Percentiles rank a stretch among this genome's conserved stretches.
Evolutionary conservation across 2,888 invertebrate genomes (phyloP).

Genomic region (Cordylochernes scorpioides): DNA sequence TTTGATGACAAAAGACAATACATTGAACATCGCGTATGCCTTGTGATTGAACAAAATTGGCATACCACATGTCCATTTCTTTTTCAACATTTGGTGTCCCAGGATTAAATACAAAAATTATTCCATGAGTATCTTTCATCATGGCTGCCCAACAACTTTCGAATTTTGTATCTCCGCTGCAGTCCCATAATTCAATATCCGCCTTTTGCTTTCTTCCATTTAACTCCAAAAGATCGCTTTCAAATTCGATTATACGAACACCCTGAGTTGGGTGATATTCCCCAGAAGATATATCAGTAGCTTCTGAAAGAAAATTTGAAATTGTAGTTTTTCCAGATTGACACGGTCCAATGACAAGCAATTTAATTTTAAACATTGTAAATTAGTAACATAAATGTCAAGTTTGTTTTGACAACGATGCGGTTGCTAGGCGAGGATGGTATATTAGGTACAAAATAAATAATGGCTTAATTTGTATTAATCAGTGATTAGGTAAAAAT

Average conservation of each 20-base stretch:
- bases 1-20: constrained; percentile 30
- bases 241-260: constrained; percentile 47
- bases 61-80: constrained; percentile 16
- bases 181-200: constrained; percentile 53
- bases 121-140: constrained; percentile 36
- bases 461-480: too few relatives aligned
- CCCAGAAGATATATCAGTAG: constrained; percentile 31
- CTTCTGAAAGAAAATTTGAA: constrained; percentile 42
- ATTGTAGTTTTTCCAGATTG: constrained; percentile 43
- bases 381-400: too few relatives aligned
- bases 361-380: too few relatives aligned
- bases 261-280: constrained; percentile 41
- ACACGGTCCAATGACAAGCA: too few relatives aligned
- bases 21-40: constrained; percentile 37
- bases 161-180: constrained; percentile 47
- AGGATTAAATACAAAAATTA: constrained; percentile 38
- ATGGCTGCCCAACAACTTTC: constrained; percentile 50
- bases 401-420: too few relatives aligned
- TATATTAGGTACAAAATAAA: too few relatives aligned
- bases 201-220: constrained; percentile 31
- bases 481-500: too few relatives aligned
- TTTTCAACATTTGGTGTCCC: constrained; percentile 19
- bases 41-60: constrained; percentile 39
- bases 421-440: too few relatives aligned
- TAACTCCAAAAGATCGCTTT: constrained; percentile 32